Percentiles rank a stretch among this genome's conserved stretches.
phyloP scores from a whole-genome alignment of 2,113 vertebrate genomes.

The Mirza zaza region DNA sequence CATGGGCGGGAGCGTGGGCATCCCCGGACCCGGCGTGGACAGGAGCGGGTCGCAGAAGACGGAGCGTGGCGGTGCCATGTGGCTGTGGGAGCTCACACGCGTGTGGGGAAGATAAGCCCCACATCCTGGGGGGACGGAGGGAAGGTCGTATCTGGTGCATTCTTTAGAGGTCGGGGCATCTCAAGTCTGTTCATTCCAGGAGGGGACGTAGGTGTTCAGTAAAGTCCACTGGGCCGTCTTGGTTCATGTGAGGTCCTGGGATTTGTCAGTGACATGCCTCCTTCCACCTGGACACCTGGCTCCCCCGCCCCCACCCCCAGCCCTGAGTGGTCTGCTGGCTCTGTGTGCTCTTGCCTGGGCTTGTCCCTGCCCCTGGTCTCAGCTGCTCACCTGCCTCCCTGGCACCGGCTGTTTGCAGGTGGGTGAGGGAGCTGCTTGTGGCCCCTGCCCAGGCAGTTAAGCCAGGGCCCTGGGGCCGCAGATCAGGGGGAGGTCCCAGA shows the following conservation, averaged over 20 bases:
- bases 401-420: not conserved
- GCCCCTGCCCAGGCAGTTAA: too few relatives aligned
- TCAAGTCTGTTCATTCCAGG: not conserved
- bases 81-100: too few relatives aligned
- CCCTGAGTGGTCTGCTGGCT: not conserved
- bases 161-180: not conserved
- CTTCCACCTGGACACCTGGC: not conserved
- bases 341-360: not conserved
- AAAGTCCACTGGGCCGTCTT: not conserved
- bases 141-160: not conserved
- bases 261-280: not conserved
- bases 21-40: not conserved
- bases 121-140: not conserved
- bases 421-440: not conserved
- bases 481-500: too few relatives aligned
- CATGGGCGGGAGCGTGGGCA: too few relatives aligned
- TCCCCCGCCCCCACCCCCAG: too few relatives aligned
- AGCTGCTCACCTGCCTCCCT: not conserved
- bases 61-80: too few relatives aligned
- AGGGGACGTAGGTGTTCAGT: accelerated
- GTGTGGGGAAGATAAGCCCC: not conserved
- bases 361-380: not conserved
- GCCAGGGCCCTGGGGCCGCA: accelerated
- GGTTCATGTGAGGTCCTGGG: not conserved
- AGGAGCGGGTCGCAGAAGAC: not conserved